phyloP scores from a whole-genome alignment of 2,113 vertebrate genomes.

The Onychostruthus taczanowskii region DNA sequence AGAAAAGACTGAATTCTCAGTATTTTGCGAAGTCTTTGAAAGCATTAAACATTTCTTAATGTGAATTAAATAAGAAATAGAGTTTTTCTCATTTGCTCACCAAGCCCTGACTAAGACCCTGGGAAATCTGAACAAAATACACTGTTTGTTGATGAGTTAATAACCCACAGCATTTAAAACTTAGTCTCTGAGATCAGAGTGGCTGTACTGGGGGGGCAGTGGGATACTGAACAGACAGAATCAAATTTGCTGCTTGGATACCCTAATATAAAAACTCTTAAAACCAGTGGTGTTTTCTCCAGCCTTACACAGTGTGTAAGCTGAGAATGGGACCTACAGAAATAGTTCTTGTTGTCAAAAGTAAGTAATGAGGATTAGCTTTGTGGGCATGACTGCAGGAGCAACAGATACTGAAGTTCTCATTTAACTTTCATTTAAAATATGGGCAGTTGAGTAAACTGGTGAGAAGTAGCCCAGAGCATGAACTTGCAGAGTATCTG shows the following conservation, averaged over 20 bases:
- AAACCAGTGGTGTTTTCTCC: neutral
- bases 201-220: neutral
- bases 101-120: neutral
- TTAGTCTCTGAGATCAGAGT: neutral
- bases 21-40: neutral
- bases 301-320: neutral
- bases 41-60: constrained; percentile 11
- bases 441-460: neutral
- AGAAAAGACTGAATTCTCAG: constrained; percentile 4
- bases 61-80: neutral
- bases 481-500: neutral
- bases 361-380: neutral
- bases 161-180: neutral
- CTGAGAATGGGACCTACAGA: neutral
- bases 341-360: neutral
- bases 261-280: neutral
- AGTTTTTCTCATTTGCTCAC: neutral
- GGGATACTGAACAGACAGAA: neutral
- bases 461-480: neutral
- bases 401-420: neutral
- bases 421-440: neutral
- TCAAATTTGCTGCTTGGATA: neutral
- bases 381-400: neutral
- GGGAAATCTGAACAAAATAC: neutral
- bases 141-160: neutral